These are phyloP conservation scores for Steromphala cineraria DNA, from an alignment of 2,888 invertebrate genomes.

Conservation along the genomic window DNA sequence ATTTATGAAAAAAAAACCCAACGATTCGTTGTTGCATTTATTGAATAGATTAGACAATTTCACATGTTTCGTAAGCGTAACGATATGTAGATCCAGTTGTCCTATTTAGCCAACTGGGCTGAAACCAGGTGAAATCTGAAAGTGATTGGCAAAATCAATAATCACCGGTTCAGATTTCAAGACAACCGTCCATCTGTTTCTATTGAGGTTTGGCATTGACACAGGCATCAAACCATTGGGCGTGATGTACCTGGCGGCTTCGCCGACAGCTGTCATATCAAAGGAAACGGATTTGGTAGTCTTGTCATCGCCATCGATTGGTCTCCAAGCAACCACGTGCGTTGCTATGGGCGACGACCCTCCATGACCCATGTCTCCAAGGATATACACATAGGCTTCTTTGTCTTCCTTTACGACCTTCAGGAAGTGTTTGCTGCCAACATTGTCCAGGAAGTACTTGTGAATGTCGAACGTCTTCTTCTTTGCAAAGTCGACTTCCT, in stretches of 20 bases:
- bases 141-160: neutral
- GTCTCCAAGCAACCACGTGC: slow-evolving; percentile 56
- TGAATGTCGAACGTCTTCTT: slow-evolving; percentile 52
- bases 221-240: neutral
- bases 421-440: slow-evolving; percentile 48
- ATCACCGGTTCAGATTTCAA: neutral
- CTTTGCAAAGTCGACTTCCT: slow-evolving; percentile 42
- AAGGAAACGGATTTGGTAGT: neutral
- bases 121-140: neutral
- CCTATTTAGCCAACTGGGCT: neutral
- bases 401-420: slow-evolving; percentile 43
- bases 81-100: neutral
- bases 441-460: slow-evolving; percentile 37
- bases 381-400: slow-evolving; percentile 48
- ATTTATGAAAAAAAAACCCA: too few species aligned
- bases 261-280: neutral
- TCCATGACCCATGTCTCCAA: slow-evolving; percentile 25
- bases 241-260: neutral
- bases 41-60: too few species aligned
- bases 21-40: too few species aligned
- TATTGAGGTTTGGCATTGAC: neutral
- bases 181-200: neutral
- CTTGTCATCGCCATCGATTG: slow-evolving; percentile 31
- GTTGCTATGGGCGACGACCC: slow-evolving; percentile 29
- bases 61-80: too few species aligned